A percentile compares a stretch with the other conserved stretches of the same genome.
phyloP scores from a whole-genome alignment of 2,888 invertebrate species.

The Drosophila dives region DNA sequence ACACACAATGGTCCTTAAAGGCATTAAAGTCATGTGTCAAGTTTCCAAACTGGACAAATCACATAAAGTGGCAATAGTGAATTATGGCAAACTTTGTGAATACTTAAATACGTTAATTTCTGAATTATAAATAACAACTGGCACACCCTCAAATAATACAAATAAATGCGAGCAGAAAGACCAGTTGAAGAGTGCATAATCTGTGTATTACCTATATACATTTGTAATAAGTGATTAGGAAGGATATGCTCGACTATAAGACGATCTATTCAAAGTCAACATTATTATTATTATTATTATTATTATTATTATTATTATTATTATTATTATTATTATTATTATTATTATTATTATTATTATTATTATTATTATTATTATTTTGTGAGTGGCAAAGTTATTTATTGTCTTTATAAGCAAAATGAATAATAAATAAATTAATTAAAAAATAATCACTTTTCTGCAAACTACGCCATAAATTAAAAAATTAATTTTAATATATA shows the following conservation, averaged over 20 bases:
- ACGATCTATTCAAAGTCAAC: neutral
- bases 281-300: accelerated
- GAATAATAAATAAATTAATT: neutral
- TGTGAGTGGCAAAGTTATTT: neutral
- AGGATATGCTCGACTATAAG: neutral
- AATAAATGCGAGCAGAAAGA: slow-evolving; percentile 17
- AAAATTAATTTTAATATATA: neutral
- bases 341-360: accelerated
- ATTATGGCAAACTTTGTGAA: slow-evolving; percentile 48
- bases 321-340: neutral
- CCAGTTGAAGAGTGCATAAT: neutral
- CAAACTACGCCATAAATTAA: neutral
- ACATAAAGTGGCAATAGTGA: slow-evolving; percentile 36
- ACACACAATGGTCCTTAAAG: slow-evolving; percentile 59
- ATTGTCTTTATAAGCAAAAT: neutral
- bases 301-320: accelerated
- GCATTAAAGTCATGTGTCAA: slow-evolving; percentile 57
- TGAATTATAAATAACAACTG: slow-evolving; percentile 28
- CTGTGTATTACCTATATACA: slow-evolving; percentile 3
- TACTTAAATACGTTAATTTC: slow-evolving; percentile 41
- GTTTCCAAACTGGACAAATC: slow-evolving; percentile 57
- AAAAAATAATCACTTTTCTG: neutral
- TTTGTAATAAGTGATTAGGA: neutral
- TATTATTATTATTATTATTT: neutral
- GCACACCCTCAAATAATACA: slow-evolving; percentile 27